Base-by-base conservation (phyloP, 2,888 invertebrate genomes). In the Orchesella flavescens region DNA sequence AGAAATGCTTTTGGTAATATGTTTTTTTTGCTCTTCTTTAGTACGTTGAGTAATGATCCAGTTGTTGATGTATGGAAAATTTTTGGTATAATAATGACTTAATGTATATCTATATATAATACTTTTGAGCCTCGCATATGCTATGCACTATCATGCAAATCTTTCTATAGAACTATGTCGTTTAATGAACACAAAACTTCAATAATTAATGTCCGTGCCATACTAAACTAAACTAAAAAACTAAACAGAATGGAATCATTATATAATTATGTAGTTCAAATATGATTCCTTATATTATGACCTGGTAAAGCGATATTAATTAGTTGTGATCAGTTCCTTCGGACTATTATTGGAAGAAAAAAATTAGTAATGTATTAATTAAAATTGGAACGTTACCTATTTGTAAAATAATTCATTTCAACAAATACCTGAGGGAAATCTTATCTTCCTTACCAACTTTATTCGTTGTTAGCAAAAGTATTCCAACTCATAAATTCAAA, bases 181-280 rank as follows among this genome's bases (percentile, higher is more conserved):
- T 21, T n/a, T 12, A 21, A 59, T 17, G 59, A 59, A 59, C 12
- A 17, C 19, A n/a, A 21, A 10, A 63, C 15, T 24, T 24, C n/a
- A 24, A 23, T 65, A 5, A 17, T 44, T 69, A 19, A 24, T 53
- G 21, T 69, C 69, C 69, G 69, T 69, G 69, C 69, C 69, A 69
- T 69, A 69, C 53, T 34, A 34, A 34, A 34, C 34, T 34, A 34
- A 34, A 34, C 34, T 34, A 34, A 34, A 34, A 34, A 34, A 19
- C 46, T 15, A 13, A 53, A 46, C 12, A 23, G 12, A 53, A 69
- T 69, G 21, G 24, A 69, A 53, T 69, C 49, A 69, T 53, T 63
- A 24, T 21, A 2, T 17, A 57, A 57, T 57, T 17, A n/a, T 10
- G 49, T 49, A 49, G 12, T 49, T 49, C 49, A 49, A 49, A 15